Evolutionary conservation across 2,797 vertebrate species (phyloP).

Genomic region (Enteromius argenteus): DNA sequence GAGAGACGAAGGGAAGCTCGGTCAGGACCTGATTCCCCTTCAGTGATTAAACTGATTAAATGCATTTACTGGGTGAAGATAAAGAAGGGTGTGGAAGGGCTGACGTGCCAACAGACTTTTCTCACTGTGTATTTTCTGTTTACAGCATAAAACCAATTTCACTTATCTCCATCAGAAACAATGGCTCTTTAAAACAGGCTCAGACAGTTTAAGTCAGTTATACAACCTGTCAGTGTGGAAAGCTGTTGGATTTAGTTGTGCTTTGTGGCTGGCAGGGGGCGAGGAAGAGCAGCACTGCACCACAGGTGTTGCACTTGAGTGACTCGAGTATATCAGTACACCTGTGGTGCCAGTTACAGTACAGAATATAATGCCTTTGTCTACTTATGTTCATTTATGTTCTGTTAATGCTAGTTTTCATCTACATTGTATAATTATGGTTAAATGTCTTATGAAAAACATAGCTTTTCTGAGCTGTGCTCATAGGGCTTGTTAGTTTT

Average conservation of each 20-base stretch:
- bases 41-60: conserved; percentile 58
- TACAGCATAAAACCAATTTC: conserved; percentile 21
- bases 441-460: not conserved
- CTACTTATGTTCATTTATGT: not conserved
- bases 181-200: conserved; percentile 18
- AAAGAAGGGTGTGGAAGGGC: conserved; percentile 33
- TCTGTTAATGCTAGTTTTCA: not conserved
- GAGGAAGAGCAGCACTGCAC: conserved; percentile 24
- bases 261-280: not conserved
- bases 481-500: not conserved
- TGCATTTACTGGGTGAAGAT: conserved; percentile 28
- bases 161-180: conserved; percentile 31
- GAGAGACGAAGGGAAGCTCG: conserved; percentile 23
- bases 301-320: conserved; percentile 3
- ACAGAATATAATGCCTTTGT: not conserved
- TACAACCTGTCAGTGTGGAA: conserved; percentile 21
- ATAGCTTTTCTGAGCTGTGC: not conserved
- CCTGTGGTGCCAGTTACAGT: not conserved
- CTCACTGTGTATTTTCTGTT: conserved; percentile 22
- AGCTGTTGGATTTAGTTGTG: not conserved
- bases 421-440: not conserved
- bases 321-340: conserved; percentile 5
- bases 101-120: conserved; percentile 17
- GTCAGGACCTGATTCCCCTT: conserved; percentile 40
- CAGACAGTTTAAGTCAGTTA: conserved; percentile 35